Evolutionary conservation across 2,888 invertebrate species (phyloP).

Genomic region (Homarus gammarus): DNA sequence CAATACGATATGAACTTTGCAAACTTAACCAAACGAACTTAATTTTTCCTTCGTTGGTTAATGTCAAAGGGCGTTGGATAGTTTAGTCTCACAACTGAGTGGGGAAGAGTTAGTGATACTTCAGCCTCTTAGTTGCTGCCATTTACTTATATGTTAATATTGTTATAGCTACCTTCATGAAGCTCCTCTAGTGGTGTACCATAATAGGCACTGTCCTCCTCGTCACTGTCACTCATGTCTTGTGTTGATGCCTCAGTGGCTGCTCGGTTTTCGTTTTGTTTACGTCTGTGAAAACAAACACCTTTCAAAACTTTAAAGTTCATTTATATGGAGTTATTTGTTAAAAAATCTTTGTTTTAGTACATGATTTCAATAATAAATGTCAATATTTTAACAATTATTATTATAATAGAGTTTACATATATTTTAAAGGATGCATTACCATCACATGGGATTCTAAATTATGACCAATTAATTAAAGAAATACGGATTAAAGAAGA

Average conservation of each 20-base stretch:
- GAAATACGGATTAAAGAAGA: too few species aligned
- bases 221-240: conserved; percentile 79
- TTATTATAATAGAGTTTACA: not conserved
- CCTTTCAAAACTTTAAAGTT: not conserved
- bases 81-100: too few species aligned
- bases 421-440: not conserved
- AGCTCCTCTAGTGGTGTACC: conserved; percentile 90
- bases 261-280: not conserved
- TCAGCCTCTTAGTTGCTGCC: too few species aligned
- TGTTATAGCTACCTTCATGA: conserved; percentile 88
- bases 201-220: conserved; percentile 85
- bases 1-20: too few species aligned
- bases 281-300: not conserved
- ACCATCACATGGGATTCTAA: not conserved
- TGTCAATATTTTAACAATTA: too few species aligned
- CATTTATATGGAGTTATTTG: not conserved
- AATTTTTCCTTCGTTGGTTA: too few species aligned
- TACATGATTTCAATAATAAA: not conserved
- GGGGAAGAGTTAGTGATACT: too few species aligned
- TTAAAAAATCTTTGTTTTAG: not conserved
- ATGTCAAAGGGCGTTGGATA: too few species aligned
- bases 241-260: not conserved
- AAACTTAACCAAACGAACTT: too few species aligned
- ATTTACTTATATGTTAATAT: not conserved
- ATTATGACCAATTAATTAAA: not conserved